These are phyloP conservation scores for Heloderma charlesbogerti DNA, from an alignment of 2,113 vertebrate species.

Conservation along the genomic window DNA sequence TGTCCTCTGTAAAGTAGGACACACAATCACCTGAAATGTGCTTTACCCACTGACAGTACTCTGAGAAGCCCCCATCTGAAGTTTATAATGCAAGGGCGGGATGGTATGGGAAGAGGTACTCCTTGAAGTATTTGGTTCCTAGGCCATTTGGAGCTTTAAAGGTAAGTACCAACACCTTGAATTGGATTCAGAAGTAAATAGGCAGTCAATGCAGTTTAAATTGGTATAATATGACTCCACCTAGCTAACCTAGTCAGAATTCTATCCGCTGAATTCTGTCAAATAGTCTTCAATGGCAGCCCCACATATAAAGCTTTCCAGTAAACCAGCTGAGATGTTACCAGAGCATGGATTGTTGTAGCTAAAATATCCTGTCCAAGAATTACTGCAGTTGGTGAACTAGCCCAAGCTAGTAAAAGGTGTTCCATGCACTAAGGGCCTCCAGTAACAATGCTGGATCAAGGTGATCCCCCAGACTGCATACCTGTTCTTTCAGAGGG, in stretches of 20 bases:
- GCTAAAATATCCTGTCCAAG: not conserved
- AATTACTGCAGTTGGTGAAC: not conserved
- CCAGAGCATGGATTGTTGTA: not conserved
- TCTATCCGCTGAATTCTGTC: not conserved
- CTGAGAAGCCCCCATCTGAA: not conserved
- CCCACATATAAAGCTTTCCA: not conserved
- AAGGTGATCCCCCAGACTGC: not conserved
- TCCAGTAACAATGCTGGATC: not conserved
- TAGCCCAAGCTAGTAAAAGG: not conserved
- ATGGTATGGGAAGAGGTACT: not conserved
- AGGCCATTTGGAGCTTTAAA: not conserved
- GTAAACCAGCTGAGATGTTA: not conserved
- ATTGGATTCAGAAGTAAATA: not conserved
- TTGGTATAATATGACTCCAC: not conserved
- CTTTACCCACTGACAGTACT: no score
- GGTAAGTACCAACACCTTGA: not conserved
- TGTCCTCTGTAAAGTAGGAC: no score
- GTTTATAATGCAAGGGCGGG: not conserved
- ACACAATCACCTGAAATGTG: no score
- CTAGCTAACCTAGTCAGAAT: not conserved
- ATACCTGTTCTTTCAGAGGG: not conserved
- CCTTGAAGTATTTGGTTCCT: not conserved
- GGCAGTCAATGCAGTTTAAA: not conserved
- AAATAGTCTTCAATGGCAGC: not conserved
- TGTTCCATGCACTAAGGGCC: not conserved